Evolutionary conservation across 2,888 invertebrate species (phyloP).

Genomic region (Salticus scenicus): DNA sequence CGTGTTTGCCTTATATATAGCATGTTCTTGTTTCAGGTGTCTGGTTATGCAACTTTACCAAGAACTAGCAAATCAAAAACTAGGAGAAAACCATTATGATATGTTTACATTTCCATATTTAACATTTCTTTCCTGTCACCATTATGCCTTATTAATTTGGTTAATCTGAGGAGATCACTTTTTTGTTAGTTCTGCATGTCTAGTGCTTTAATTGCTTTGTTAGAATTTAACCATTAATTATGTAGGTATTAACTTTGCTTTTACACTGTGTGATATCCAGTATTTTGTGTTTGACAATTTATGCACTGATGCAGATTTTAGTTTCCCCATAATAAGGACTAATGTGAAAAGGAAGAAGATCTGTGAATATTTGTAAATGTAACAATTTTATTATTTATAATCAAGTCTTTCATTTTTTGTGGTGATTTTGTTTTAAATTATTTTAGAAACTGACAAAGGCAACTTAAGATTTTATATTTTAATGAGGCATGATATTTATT

Average conservation of each 20-base stretch:
- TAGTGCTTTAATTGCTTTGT: conserved; percentile 35
- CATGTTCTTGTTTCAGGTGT: conserved; percentile 81
- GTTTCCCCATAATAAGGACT: background rate
- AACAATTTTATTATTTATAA: background rate
- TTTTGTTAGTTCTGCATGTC: conserved; percentile 40
- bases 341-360: background rate
- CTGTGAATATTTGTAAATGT: background rate
- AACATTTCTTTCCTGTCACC: conserved; percentile 51
- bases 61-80: conserved; percentile 85
- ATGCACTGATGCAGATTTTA: too few relatives aligned
- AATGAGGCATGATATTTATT: too few relatives aligned
- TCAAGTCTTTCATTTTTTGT: background rate
- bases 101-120: conserved; percentile 31
- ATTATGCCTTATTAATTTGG: conserved; percentile 65
- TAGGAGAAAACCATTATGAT: conserved; percentile 75
- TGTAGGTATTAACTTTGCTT: background rate
- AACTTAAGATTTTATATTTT: too few relatives aligned
- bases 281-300: background rate
- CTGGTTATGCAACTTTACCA: conserved; percentile 82
- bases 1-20: conserved; percentile 73
- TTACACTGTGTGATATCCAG: background rate
- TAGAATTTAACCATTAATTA: background rate
- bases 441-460: too few relatives aligned
- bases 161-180: conserved; percentile 17
- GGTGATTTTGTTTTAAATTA: background rate